Evolutionary conservation across 2,113 vertebrate species (phyloP).

Genomic region (Passerina amoena): DNA sequence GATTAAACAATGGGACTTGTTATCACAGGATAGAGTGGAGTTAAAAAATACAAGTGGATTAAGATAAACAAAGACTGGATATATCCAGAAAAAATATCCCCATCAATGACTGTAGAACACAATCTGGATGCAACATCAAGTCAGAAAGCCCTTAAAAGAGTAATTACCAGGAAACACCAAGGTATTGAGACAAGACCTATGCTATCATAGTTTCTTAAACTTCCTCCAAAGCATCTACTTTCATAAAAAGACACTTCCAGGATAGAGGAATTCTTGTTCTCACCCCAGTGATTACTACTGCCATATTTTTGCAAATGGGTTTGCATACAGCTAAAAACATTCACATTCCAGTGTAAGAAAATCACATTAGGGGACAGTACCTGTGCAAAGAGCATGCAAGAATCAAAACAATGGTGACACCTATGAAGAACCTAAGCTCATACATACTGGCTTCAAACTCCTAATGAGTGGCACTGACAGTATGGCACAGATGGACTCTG

Average conservation of each 20-base stretch:
- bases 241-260: neutral
- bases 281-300: neutral
- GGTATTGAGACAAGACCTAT: neutral
- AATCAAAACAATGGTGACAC: neutral
- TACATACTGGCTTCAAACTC: neutral
- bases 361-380: fast-evolving
- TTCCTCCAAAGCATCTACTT: neutral
- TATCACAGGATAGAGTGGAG: neutral
- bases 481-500: neutral
- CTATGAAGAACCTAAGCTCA: neutral
- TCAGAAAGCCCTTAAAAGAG: neutral
- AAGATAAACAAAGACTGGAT: neutral
- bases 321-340: neutral
- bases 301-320: neutral
- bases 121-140: neutral
- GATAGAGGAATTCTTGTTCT: neutral
- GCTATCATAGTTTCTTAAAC: neutral
- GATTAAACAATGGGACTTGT: neutral
- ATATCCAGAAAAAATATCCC: neutral
- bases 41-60: neutral
- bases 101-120: neutral
- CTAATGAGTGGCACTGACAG: neutral
- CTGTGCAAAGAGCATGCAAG: neutral
- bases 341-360: neutral
- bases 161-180: neutral